These are phyloP conservation scores for Ataeniobius toweri DNA, from an alignment of 2,797 vertebrate genomes.

Conservation along the genomic window DNA sequence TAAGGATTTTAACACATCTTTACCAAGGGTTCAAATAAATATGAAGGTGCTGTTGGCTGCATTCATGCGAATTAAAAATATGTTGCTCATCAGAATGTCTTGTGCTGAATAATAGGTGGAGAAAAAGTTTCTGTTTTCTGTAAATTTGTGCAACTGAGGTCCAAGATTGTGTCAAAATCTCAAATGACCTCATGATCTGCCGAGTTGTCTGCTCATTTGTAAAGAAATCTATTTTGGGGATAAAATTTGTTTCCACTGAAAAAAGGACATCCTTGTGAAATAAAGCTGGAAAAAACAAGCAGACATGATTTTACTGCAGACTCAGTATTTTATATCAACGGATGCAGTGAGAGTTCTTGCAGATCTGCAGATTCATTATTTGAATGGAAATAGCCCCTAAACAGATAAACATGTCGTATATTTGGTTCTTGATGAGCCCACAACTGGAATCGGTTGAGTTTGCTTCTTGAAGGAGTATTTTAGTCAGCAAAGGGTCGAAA, in stretches of 20 bases:
- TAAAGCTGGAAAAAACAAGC: not conserved
- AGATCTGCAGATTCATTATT: constrained; percentile 9
- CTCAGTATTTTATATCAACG: not conserved
- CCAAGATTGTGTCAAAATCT: not conserved
- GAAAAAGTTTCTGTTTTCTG: not conserved
- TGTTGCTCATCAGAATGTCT: not conserved
- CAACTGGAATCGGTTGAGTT: constrained; percentile 31
- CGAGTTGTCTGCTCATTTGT: not conserved
- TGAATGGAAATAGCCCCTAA: not conserved
- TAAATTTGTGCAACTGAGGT: not conserved
- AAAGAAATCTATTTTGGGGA: constrained; percentile 9
- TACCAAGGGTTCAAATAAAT: not conserved
- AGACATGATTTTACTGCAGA: not conserved
- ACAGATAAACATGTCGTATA: constrained; percentile 11
- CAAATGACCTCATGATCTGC: not conserved
- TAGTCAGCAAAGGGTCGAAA: constrained; percentile 63
- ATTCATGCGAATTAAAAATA: not conserved
- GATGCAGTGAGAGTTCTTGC: not conserved
- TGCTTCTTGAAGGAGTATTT: constrained; percentile 59
- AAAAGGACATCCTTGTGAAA: constrained; percentile 1
- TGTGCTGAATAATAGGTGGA: not conserved
- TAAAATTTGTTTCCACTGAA: not conserved
- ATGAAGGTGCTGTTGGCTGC: not conserved
- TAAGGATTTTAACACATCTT: not conserved
- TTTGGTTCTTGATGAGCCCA: constrained; percentile 28